Conservation (phyloP, 2,888 invertebrate species). For the Pammene aurita region DNA sequence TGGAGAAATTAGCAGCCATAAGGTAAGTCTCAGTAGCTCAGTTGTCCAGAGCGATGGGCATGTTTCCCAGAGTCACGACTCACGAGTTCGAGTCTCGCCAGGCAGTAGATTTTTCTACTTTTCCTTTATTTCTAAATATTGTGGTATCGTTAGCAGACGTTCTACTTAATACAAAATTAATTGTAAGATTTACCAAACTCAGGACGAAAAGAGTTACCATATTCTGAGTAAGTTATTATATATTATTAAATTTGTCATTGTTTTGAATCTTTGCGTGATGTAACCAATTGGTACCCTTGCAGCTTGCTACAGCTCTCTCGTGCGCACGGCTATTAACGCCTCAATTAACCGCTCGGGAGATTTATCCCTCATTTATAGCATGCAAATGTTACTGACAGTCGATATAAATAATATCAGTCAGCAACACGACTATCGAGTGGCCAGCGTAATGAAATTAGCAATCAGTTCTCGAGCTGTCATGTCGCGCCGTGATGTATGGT, state of each 20-base stretch:
- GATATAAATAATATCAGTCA: conserved; percentile 38
- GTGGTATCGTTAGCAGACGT: no score
- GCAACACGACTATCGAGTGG: conserved; percentile 25
- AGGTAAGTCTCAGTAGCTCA: no score
- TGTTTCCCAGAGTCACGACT: no score
- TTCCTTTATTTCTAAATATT: no score
- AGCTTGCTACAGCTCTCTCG: conserved; percentile 38
- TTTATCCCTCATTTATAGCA: conserved; percentile 50
- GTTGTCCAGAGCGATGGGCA: no score
- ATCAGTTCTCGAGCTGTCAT: conserved; percentile 39
- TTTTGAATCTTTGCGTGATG: not conserved
- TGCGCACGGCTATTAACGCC: conserved; percentile 56
- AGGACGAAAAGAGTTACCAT: no score
- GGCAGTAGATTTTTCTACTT: no score
- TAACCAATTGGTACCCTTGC: not conserved
- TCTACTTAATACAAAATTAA: no score
- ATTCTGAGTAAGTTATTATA: no score
- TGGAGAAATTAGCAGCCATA: no score
- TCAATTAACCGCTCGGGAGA: conserved; percentile 50
- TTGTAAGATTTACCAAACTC: no score
- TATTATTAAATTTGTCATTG: not conserved
- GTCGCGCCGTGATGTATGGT: conserved; percentile 35
- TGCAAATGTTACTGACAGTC: conserved; percentile 48
- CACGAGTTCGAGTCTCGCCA: no score
- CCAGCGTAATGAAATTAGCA: conserved; percentile 41